Evolutionary conservation across 2,113 vertebrate genomes (phyloP).

Genomic region (Xiphophorus hellerii): DNA sequence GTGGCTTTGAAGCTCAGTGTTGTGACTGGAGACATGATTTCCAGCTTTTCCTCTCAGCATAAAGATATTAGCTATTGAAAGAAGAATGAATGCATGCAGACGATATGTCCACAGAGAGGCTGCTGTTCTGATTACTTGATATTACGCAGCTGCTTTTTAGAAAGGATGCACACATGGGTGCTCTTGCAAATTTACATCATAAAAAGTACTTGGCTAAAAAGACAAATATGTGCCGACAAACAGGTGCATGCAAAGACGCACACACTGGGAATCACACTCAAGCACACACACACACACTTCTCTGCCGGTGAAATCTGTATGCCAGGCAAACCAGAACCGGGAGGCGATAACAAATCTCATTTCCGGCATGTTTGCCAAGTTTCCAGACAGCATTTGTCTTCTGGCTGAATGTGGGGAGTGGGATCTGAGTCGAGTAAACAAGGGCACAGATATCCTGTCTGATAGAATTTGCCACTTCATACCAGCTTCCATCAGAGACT

Average conservation of each 20-base stretch:
- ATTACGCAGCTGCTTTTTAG: slow-evolving; percentile 39
- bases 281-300: slow-evolving; percentile 13
- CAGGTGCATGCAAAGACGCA: slow-evolving; percentile 26
- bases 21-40: slow-evolving; percentile 52
- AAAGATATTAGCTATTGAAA: slow-evolving; percentile 42
- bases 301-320: slow-evolving; percentile 24
- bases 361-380: slow-evolving; percentile 64
- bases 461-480: slow-evolving; percentile 36
- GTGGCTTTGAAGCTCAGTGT: slow-evolving; percentile 49
- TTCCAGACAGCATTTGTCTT: slow-evolving; percentile 61
- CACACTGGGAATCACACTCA: background rate
- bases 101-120: slow-evolving; percentile 24
- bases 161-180: slow-evolving; percentile 47
- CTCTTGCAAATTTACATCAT: slow-evolving; percentile 47
- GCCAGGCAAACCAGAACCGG: slow-evolving; percentile 24
- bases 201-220: slow-evolving; percentile 38
- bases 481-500: background rate
- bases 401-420: slow-evolving; percentile 40
- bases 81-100: slow-evolving; percentile 34
- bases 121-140: slow-evolving; percentile 30
- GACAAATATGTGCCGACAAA: slow-evolving; percentile 28
- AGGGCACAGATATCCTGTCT: slow-evolving; percentile 37
- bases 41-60: slow-evolving; percentile 39
- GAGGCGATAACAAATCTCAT: slow-evolving; percentile 69
- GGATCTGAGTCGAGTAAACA: slow-evolving; percentile 61